A percentile compares a stretch with the other conserved stretches of the same genome.
phyloP scores from a whole-genome alignment of 1,140 invertebrate genomes.

The Drosophila repleta region DNA sequence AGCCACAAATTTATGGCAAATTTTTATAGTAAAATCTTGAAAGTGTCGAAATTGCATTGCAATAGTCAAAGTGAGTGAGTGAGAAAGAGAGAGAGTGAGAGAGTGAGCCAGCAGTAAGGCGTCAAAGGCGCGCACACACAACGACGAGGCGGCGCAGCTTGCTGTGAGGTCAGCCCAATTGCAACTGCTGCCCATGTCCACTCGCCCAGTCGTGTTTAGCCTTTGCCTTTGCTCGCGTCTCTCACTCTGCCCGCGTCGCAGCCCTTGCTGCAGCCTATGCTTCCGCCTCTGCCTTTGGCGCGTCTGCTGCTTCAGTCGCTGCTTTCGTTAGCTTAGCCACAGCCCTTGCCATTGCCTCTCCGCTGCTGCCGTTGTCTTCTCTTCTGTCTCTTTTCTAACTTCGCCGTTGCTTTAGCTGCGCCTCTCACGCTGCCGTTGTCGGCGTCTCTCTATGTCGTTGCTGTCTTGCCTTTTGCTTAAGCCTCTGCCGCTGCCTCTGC shows the following conservation, averaged over 20 bases:
- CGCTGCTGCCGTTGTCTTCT: background rate
- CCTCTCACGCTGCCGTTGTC: background rate
- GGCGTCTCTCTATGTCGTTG: background rate
- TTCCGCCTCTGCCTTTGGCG: slow-evolving; percentile 14
- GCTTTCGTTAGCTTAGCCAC: background rate
- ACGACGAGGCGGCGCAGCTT: slow-evolving; percentile 55
- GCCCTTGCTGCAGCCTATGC: no score
- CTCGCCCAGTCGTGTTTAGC: slow-evolving; percentile 19
- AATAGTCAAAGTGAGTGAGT: slow-evolving; percentile 14
- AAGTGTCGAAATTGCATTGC: slow-evolving; percentile 71
- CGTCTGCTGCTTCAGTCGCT: background rate
- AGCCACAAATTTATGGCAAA: slow-evolving; percentile 76
- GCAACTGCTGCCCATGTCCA: slow-evolving; percentile 46
- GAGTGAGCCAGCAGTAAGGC: slow-evolving; percentile 37
- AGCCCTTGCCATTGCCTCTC: background rate
- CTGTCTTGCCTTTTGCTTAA: no score
- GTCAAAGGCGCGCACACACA: slow-evolving; percentile 29
- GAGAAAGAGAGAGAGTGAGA: no score
- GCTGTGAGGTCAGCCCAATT: slow-evolving; percentile 67
- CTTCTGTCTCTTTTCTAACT: background rate
- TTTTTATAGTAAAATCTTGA: slow-evolving; percentile 78
- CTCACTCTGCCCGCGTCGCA: no score
- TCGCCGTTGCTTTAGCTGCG: background rate
- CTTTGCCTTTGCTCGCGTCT: slow-evolving; percentile 8
- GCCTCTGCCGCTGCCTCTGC: background rate